Evolutionary conservation across 1,140 invertebrate genomes (phyloP).

Genomic region (Plectrocnemia conspersa): DNA sequence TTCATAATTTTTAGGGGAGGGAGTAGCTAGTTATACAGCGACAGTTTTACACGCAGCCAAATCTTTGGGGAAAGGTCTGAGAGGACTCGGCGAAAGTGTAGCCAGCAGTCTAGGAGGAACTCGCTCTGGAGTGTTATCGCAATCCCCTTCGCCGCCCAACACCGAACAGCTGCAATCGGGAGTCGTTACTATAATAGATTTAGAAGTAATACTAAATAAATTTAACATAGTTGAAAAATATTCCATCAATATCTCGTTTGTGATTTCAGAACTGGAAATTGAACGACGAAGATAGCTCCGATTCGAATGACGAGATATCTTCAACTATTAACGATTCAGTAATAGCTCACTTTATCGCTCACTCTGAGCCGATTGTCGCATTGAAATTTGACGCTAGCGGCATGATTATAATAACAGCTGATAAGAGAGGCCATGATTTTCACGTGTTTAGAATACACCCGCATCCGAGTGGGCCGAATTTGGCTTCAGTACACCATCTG

Average conservation of each 20-base stretch:
- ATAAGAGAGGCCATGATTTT: constrained; percentile 92
- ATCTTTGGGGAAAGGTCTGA: constrained; percentile 76
- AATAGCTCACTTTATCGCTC: constrained; percentile 92
- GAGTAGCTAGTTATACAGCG: constrained; percentile 88
- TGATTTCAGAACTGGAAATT: constrained; percentile 24
- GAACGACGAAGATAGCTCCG: constrained; percentile 55
- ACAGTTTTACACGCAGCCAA: constrained; percentile 94
- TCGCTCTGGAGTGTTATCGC: constrained; percentile 40
- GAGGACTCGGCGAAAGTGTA: constrained; percentile 89
- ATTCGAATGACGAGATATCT: constrained; percentile 43
- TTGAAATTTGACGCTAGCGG: constrained; percentile 91
- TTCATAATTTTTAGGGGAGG: constrained; percentile 44
- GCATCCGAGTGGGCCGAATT: constrained; percentile 80
- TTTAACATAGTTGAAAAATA: neutral
- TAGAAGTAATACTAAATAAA: constrained; percentile 55
- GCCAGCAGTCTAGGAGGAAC: constrained; percentile 80
- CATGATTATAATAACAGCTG: constrained; percentile 85
- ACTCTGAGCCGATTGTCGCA: constrained; percentile 84
- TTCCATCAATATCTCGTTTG: neutral
- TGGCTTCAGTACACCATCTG: constrained; percentile 92
- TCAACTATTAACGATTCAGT: constrained; percentile 59
- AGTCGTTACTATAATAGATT: constrained; percentile 83
- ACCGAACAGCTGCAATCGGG: constrained; percentile 67
- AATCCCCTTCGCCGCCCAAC: constrained; percentile 47
- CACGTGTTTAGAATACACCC: constrained; percentile 92